phyloP scores from a whole-genome alignment of 2,113 vertebrate genomes.

The Austrofundulus limnaeus region DNA sequence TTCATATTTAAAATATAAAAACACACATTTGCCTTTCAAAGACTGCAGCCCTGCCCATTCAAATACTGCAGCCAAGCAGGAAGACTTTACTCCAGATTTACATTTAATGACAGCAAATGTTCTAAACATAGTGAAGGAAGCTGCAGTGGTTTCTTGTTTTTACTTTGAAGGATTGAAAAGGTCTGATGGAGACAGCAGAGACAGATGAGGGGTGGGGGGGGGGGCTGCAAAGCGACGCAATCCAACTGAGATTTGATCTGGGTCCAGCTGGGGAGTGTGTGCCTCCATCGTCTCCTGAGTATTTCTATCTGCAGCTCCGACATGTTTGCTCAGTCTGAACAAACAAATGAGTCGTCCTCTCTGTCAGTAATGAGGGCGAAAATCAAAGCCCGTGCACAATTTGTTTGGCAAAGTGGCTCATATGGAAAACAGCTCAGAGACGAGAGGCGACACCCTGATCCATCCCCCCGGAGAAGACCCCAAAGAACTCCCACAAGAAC shows the following conservation, averaged over 20 bases:
- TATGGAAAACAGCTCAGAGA: slow-evolving; percentile 53
- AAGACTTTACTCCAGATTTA: slow-evolving; percentile 21
- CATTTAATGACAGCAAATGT: slow-evolving; percentile 40
- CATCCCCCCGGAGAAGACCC: too few species aligned
- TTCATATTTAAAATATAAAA: slow-evolving; percentile 48
- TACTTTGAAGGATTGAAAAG: slow-evolving; percentile 49
- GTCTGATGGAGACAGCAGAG: slow-evolving; percentile 21
- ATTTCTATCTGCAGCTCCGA: slow-evolving; percentile 54
- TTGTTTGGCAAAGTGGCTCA: slow-evolving; percentile 71
- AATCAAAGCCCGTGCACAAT: slow-evolving; percentile 43
- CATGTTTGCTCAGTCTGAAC: slow-evolving; percentile 65
- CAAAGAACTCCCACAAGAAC: too few species aligned
- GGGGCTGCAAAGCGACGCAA: slow-evolving; percentile 30
- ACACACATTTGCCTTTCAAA: slow-evolving; percentile 64
- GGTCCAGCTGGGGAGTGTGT: slow-evolving; percentile 59
- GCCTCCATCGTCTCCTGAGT: slow-evolving; percentile 57
- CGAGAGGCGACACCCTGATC: not conserved
- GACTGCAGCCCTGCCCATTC: slow-evolving; percentile 31
- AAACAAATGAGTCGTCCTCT: slow-evolving; percentile 60
- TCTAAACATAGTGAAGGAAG: slow-evolving; percentile 55
- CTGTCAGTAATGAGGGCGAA: slow-evolving; percentile 42
- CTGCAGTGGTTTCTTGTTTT: slow-evolving; percentile 29
- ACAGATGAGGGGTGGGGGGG: slow-evolving; percentile 53
- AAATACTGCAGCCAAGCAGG: slow-evolving; percentile 39
- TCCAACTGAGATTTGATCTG: slow-evolving; percentile 61